phyloP scores from a whole-genome alignment of 2,797 vertebrate genomes.

The Scolopax bukidnonensis region DNA sequence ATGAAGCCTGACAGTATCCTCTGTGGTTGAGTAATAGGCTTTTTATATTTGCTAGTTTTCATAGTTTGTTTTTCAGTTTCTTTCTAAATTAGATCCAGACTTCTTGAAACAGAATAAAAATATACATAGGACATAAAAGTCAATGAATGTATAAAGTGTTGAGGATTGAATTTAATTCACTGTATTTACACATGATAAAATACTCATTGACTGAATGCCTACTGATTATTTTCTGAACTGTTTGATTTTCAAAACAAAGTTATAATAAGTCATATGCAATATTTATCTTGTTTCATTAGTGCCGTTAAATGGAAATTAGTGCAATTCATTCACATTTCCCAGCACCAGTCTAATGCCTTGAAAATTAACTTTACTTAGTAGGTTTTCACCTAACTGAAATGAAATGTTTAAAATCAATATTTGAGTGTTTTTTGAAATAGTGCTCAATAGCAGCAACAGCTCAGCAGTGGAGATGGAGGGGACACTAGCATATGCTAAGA shows the following conservation, averaged over 20 bases:
- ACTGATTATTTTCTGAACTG: slow-evolving; percentile 64
- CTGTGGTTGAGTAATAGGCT: slow-evolving; percentile 60
- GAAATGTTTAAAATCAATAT: slow-evolving; percentile 77
- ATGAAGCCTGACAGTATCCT: slow-evolving; percentile 57
- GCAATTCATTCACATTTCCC: slow-evolving; percentile 37
- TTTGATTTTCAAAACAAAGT: slow-evolving; percentile 71
- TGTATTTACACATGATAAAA: slow-evolving; percentile 37
- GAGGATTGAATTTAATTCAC: slow-evolving; percentile 54
- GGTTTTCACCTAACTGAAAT: slow-evolving; percentile 62
- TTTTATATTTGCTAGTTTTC: slow-evolving; percentile 64
- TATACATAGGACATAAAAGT: slow-evolving; percentile 52
- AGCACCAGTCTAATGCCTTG: slow-evolving; percentile 63
- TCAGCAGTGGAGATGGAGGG: not conserved
- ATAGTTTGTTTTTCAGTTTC: slow-evolving; percentile 56
- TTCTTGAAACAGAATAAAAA: slow-evolving; percentile 60
- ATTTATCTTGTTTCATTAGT: slow-evolving; percentile 72
- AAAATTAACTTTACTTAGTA: slow-evolving; percentile 70
- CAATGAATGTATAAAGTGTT: slow-evolving; percentile 38
- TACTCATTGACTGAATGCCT: slow-evolving; percentile 30
- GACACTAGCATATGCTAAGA: not conserved
- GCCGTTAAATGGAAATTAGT: slow-evolving; percentile 65
- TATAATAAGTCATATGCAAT: slow-evolving; percentile 62
- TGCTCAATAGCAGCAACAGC: slow-evolving; percentile 37
- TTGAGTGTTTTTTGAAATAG: slow-evolving; percentile 61
- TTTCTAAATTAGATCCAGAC: slow-evolving; percentile 62